Conservation (phyloP, 2,113 vertebrate genomes). For the Ivindomyrus marchei region DNA sequence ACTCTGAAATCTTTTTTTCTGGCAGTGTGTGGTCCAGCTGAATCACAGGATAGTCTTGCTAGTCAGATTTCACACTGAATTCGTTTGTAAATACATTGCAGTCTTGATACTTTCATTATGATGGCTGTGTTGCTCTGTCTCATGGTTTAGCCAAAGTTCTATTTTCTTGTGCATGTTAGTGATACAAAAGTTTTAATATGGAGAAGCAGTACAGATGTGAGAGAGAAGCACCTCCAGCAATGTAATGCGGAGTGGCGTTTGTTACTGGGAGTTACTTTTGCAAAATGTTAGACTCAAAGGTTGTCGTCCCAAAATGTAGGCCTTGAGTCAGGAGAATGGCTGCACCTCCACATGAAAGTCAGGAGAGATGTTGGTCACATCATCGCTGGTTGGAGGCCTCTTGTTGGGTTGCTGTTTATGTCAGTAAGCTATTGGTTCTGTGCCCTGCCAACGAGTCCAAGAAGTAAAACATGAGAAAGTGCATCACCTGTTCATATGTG, state of each 20-base stretch:
- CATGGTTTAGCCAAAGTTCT: neutral
- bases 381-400: neutral
- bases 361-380: neutral
- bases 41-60: neutral
- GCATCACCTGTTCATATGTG: neutral
- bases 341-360: neutral
- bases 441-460: neutral
- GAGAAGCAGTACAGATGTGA: neutral
- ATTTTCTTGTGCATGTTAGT: neutral
- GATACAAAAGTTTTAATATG: neutral
- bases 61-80: neutral
- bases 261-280: neutral
- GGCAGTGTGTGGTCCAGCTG: neutral
- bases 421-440: neutral
- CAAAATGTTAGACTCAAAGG: neutral
- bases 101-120: neutral
- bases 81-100: neutral
- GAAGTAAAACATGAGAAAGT: neutral
- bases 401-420: neutral
- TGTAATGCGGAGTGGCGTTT: neutral
- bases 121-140: neutral
- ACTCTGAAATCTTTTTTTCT: neutral
- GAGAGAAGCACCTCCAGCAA: neutral
- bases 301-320: neutral
- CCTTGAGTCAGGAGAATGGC: neutral